These are phyloP conservation scores for Callipepla californica DNA, from an alignment of 2,113 vertebrate genomes.

Conservation along the genomic window DNA sequence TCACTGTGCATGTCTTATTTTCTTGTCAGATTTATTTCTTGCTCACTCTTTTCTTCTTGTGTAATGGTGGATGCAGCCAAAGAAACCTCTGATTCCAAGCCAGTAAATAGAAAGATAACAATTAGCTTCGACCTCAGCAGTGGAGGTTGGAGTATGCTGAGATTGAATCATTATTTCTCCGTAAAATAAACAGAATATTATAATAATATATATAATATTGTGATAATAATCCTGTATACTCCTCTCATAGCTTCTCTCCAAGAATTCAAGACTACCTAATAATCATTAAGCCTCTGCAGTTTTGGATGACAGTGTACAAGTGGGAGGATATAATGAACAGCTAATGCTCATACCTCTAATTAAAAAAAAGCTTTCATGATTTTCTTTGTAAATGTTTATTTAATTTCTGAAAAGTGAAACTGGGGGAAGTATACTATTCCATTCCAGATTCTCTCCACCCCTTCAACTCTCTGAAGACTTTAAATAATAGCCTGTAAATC, in stretches of 20 bases:
- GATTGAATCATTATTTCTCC: neutral
- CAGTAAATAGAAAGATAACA: neutral
- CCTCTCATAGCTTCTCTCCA: neutral
- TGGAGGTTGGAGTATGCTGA: neutral
- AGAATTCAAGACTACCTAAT: neutral
- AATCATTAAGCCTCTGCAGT: neutral
- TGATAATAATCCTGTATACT: neutral
- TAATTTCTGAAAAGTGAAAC: slow-evolving; percentile 47
- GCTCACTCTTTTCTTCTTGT: neutral
- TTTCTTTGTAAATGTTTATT: slow-evolving; percentile 54
- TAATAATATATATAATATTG: neutral
- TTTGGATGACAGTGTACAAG: slow-evolving; percentile 14
- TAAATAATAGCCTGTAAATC: slow-evolving; percentile 24
- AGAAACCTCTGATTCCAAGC: neutral
- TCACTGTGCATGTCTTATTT: neutral
- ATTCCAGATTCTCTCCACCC: neutral
- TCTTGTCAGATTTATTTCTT: slow-evolving; percentile 17
- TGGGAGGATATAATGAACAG: slow-evolving; percentile 22
- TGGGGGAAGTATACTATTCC: neutral
- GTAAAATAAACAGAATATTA: neutral
- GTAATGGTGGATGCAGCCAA: neutral
- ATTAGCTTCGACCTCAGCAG: neutral
- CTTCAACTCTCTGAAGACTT: neutral
- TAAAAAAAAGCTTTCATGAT: neutral
- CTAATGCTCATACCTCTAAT: slow-evolving; percentile 28